These are phyloP conservation scores for Masticophis lateralis DNA, from an alignment of 2,797 vertebrate genomes.

Conservation along the genomic window DNA sequence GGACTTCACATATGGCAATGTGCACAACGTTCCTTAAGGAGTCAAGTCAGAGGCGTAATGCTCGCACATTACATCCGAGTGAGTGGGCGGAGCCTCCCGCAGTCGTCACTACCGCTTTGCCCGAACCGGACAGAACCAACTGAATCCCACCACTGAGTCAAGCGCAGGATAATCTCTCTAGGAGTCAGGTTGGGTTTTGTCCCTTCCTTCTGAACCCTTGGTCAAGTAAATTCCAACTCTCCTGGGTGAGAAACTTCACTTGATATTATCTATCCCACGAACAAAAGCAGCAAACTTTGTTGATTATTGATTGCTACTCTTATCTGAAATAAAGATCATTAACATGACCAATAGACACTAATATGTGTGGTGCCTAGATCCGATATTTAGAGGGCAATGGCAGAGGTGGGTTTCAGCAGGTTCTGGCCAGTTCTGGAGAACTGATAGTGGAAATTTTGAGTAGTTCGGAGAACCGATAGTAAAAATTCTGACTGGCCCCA, in stretches of 20 bases:
- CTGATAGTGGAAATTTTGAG: no score
- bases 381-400: not conserved
- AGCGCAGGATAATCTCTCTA: not conserved
- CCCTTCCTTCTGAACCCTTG: constrained; percentile 9
- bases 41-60: no score
- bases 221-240: constrained; percentile 17
- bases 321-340: not conserved
- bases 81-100: no score
- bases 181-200: not conserved
- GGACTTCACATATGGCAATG: no score
- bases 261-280: not conserved
- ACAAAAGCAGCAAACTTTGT: not conserved
- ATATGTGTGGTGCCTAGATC: not conserved
- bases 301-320: not conserved
- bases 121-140: no score
- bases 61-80: no score
- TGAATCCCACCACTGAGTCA: no score
- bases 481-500: no score
- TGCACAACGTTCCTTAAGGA: not conserved
- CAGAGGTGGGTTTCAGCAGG: no score
- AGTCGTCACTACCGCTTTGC: no score
- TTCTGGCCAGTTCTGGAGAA: no score
- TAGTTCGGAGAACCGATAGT: no score
- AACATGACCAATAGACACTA: not conserved
- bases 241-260: not conserved